Evolutionary conservation across 2,888 invertebrate species (phyloP).

Genomic region (Nudaria mundana): DNA sequence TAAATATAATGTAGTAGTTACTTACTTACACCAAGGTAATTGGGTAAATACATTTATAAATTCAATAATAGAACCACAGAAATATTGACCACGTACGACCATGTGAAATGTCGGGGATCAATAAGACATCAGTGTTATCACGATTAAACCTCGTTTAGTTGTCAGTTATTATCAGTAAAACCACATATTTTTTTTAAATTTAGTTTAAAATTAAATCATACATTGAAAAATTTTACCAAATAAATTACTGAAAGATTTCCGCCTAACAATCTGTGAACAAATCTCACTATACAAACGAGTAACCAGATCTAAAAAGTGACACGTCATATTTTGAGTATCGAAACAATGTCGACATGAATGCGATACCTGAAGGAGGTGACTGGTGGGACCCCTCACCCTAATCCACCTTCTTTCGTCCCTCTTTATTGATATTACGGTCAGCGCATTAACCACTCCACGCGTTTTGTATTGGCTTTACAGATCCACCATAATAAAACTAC

Average conservation of each 20-base stretch:
- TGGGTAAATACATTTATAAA: no score
- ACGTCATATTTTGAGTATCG: conserved; percentile 74
- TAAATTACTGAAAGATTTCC: conserved; percentile 6
- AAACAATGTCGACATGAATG: conserved; percentile 57
- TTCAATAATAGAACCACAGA: no score
- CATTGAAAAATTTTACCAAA: no score
- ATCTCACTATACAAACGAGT: conserved; percentile 63
- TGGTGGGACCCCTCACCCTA: conserved; percentile 38
- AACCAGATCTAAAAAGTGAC: conserved; percentile 61
- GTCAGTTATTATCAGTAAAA: no score
- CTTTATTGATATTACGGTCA: conserved; percentile 72
- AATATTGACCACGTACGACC: no score
- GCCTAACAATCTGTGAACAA: conserved; percentile 50
- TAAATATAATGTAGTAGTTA: no score
- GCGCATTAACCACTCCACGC: conserved; percentile 66
- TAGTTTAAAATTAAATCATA: no score
- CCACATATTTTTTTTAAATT: no score
- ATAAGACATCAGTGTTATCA: no score
- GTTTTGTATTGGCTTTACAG: conserved; percentile 62
- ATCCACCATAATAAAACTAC: conserved; percentile 57
- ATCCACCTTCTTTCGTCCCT: conserved; percentile 41
- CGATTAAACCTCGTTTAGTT: no score
- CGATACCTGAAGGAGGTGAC: conserved; percentile 53
- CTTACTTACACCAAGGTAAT: no score
- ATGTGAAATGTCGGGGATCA: no score